Conservation (phyloP, 2,797 vertebrate genomes). For the Cephalopachus bancanus region DNA sequence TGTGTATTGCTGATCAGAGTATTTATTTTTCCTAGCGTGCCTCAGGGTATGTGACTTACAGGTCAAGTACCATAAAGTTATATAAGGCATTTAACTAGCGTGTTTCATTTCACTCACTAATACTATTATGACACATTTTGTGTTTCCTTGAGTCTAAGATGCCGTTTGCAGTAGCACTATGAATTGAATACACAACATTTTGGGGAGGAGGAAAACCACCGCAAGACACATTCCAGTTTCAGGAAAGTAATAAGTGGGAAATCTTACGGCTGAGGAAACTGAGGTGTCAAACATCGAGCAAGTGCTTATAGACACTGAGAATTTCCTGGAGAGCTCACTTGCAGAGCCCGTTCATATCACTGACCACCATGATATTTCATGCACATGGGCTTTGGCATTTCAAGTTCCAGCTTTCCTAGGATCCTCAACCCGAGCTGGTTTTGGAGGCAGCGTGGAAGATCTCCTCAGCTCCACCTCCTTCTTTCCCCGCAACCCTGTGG, state of each 20-base stretch:
- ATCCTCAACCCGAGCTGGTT: background rate
- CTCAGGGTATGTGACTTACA: conserved; percentile 8
- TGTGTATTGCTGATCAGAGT: background rate
- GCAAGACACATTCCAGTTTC: background rate
- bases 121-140: background rate
- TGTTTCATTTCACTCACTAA: background rate
- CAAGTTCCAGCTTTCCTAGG: background rate
- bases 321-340: background rate
- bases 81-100: conserved; percentile 32
- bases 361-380: background rate
- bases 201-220: background rate
- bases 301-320: background rate
- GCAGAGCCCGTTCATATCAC: background rate
- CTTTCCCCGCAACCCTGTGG: background rate
- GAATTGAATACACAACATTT: background rate
- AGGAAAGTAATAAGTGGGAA: background rate
- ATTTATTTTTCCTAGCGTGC: conserved; percentile 56
- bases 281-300: background rate
- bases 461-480: background rate
- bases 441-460: background rate
- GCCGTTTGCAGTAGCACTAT: background rate
- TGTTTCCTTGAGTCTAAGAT: background rate
- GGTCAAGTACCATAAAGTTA: conserved; percentile 25
- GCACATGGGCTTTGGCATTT: rapidly evolving
- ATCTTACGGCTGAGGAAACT: conserved; percentile 2